Evolutionary conservation across 2,888 invertebrate species (phyloP).

Genomic region (Volucella bombylans): DNA sequence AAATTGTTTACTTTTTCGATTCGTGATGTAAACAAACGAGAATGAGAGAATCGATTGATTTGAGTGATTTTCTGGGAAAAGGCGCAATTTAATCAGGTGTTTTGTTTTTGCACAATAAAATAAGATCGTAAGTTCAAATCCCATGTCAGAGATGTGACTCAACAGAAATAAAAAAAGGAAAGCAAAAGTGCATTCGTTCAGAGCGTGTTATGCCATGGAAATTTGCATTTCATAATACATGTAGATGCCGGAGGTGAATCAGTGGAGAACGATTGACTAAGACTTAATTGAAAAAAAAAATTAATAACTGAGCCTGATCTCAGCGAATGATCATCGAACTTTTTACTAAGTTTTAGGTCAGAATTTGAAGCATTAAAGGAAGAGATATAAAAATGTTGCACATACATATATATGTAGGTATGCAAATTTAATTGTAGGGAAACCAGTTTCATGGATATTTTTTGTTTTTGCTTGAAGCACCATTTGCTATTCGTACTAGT

Average conservation of each 20-base stretch:
- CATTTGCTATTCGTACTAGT: no score
- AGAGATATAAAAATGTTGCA: no score
- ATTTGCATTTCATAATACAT: constrained; percentile 2
- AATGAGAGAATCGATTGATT: background rate
- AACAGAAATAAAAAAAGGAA: background rate
- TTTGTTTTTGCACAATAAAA: constrained; percentile 1
- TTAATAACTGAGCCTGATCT: no score
- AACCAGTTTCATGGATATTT: no score
- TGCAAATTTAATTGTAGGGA: no score
- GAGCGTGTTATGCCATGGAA: background rate
- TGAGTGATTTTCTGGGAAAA: background rate
- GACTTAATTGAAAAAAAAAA: no score
- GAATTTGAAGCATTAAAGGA: no score
- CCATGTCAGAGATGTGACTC: background rate
- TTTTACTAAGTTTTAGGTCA: no score
- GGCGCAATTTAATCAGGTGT: constrained; percentile 17
- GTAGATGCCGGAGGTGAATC: background rate
- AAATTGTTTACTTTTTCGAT: constrained; percentile 53
- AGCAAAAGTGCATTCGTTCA: background rate
- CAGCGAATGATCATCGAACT: no score
- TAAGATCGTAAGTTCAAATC: constrained; percentile 4
- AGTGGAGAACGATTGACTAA: no score
- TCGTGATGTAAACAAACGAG: constrained; percentile 11
- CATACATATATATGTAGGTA: no score
- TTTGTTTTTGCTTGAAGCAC: no score